A percentile compares a stretch with the other conserved stretches of the same genome.
Conservation (phyloP, 1,140 invertebrate species). For the Oscheius sp. region DNA sequence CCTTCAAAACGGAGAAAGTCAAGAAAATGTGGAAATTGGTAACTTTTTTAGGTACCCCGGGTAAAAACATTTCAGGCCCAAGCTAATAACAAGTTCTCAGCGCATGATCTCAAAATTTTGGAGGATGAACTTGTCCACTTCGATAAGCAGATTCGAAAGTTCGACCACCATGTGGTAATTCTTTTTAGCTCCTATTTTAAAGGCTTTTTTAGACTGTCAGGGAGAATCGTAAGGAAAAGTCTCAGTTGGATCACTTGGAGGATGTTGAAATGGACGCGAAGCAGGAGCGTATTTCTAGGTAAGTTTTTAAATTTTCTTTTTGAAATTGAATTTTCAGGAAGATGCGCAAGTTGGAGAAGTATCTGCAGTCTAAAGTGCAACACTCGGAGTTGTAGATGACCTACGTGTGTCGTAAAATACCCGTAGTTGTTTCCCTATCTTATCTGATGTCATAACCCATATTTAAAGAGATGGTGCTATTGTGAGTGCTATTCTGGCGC, state of each 20-base stretch:
- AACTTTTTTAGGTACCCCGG: background rate
- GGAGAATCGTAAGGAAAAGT: background rate
- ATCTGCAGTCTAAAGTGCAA: conserved; percentile 10
- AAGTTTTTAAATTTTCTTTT: background rate
- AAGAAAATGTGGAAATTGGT: conserved; percentile 8
- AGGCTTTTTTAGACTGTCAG: background rate
- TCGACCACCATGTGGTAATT: background rate
- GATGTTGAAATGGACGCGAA: conserved; percentile 14
- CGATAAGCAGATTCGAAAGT: background rate
- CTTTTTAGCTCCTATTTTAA: too few species aligned
- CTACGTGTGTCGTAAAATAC: background rate
- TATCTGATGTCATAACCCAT: conserved; percentile 13
- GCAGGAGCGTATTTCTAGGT: conserved; percentile 12
- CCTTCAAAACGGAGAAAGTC: background rate
- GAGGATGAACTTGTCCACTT: background rate
- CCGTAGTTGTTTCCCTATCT: background rate
- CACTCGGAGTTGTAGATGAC: conserved; percentile 11
- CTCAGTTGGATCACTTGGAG: background rate
- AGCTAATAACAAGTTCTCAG: background rate
- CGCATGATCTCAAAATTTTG: background rate
- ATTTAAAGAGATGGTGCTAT: conserved; percentile 16
- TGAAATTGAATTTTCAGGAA: background rate
- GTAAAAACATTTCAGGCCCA: background rate
- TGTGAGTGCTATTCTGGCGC: background rate
- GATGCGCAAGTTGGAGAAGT: conserved; percentile 19